Conservation (phyloP, 2,113 vertebrate genomes). For the Rhinopomastus cyanomelas region DNA sequence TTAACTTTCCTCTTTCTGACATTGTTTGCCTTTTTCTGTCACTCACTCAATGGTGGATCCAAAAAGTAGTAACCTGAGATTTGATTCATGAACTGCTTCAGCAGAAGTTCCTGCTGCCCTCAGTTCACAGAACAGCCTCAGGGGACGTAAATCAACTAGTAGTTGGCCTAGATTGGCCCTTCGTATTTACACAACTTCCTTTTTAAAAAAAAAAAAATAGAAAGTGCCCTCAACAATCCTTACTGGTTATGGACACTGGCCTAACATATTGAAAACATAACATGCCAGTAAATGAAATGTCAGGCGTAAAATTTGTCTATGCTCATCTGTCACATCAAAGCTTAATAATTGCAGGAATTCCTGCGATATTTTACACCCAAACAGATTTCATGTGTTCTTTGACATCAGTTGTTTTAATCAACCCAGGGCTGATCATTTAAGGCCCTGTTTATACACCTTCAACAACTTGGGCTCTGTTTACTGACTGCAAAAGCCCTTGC, state of each 20-base stretch:
- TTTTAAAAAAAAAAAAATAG: neutral
- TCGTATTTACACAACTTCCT: neutral
- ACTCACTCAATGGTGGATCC: neutral
- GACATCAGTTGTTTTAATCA: accelerated
- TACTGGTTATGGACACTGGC: neutral
- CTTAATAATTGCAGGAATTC: neutral
- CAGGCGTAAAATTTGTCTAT: neutral
- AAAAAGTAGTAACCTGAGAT: constrained; percentile 31
- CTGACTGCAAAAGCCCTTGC: neutral
- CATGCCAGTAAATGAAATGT: neutral
- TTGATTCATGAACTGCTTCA: neutral
- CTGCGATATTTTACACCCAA: neutral
- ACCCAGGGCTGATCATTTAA: neutral
- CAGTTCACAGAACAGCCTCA: neutral
- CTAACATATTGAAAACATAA: neutral
- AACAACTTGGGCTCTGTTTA: neutral
- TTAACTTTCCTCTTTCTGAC: neutral
- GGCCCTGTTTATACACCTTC: neutral
- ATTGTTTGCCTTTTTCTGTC: neutral
- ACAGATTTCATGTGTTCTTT: neutral
- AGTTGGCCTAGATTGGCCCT: neutral
- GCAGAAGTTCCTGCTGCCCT: constrained; percentile 2
- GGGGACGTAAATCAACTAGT: neutral
- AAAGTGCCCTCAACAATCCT: neutral
- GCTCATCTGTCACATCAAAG: neutral